Conservation (phyloP, 1,140 invertebrate genomes). For the Harlomillsia oculata region DNA sequence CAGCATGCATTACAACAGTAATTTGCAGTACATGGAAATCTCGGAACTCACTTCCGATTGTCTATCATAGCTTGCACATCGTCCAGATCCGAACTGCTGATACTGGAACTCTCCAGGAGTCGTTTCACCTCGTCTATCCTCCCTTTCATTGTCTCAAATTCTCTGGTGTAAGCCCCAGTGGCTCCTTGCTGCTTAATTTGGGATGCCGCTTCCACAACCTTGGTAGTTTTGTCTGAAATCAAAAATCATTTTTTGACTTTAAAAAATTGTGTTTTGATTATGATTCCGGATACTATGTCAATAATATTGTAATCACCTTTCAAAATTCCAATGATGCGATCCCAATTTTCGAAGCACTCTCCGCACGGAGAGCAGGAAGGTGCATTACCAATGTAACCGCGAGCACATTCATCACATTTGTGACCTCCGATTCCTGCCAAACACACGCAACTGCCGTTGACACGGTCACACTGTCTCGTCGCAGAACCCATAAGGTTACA, state of each 20-base stretch:
- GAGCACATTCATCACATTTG: constrained; percentile 88
- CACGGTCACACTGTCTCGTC: constrained; percentile 72
- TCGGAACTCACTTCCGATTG: constrained; percentile 48
- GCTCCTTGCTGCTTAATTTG: constrained; percentile 86
- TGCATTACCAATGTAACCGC: constrained; percentile 61
- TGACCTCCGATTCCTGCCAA: constrained; percentile 83
- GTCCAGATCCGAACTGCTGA: constrained; percentile 63
- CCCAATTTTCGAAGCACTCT: constrained; percentile 99
- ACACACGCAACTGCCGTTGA: constrained; percentile 81
- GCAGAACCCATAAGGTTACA: constrained; percentile 79
- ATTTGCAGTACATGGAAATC: not conserved
- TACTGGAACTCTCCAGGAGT: constrained; percentile 62
- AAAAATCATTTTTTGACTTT: not conserved
- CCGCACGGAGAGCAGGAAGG: constrained; percentile 89
- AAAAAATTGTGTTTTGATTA: not conserved
- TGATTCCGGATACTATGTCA: not conserved
- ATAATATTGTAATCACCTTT: constrained; percentile 42
- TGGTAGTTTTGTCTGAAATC: constrained; percentile 52
- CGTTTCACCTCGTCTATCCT: constrained; percentile 66
- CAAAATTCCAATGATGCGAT: constrained; percentile 68
- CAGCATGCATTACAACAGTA: too few relatives aligned
- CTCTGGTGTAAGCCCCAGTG: constrained; percentile 83
- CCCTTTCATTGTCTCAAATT: constrained; percentile 83
- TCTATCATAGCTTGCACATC: constrained; percentile 50
- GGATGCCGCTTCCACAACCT: constrained; percentile 71